Evolutionary conservation across 2,113 vertebrate genomes (phyloP).

Genomic region (Tricholaema leucomelas): DNA sequence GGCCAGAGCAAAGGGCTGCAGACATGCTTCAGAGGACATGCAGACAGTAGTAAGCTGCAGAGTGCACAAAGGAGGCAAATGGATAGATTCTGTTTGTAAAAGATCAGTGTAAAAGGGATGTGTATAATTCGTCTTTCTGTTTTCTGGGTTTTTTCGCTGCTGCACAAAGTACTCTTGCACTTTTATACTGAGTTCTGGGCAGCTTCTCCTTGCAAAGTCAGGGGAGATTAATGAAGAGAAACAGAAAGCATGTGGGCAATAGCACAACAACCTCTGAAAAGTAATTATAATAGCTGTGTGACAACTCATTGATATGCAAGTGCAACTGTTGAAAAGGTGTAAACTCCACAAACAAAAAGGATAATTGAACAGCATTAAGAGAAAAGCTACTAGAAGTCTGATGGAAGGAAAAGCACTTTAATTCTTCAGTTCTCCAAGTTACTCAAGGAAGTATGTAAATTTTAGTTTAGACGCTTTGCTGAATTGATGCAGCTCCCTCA

Average conservation of each 20-base stretch:
- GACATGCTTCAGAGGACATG: rapidly evolving
- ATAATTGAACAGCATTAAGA: not conserved
- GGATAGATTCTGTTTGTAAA: rapidly evolving
- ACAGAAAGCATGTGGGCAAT: not conserved
- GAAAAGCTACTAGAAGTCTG: not conserved
- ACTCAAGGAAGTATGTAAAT: not conserved
- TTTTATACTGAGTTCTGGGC: not conserved
- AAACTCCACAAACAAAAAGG: not conserved
- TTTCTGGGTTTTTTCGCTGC: not conserved
- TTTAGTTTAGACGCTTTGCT: not conserved
- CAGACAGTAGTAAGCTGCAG: not conserved
- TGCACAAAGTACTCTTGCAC: not conserved
- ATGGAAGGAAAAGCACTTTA: not conserved
- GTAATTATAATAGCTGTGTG: not conserved
- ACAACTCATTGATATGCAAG: not conserved
- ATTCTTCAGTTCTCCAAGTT: not conserved
- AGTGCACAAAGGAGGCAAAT: rapidly evolving
- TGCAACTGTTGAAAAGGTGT: not conserved
- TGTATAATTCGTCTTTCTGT: not conserved
- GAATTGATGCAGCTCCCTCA: not conserved
- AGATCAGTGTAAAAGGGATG: not conserved
- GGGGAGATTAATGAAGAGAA: not conserved
- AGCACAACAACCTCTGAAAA: not conserved
- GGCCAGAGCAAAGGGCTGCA: not conserved
- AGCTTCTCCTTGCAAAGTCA: not conserved